Percentiles rank a stretch among this genome's conserved stretches.
Evolutionary conservation across 2,888 invertebrate genomes (phyloP).

Genomic region (Plagodis dolabraria): DNA sequence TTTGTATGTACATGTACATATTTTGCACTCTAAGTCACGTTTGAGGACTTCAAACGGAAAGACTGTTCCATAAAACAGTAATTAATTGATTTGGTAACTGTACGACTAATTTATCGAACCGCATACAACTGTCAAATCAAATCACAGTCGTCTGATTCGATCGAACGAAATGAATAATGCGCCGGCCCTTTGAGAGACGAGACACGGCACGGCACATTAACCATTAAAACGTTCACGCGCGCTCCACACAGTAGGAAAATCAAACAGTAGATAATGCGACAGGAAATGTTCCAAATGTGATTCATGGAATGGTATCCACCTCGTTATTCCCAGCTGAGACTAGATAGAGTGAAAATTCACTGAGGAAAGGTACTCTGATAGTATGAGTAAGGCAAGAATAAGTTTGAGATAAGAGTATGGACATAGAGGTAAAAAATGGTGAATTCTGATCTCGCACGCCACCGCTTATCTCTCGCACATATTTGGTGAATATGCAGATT

Average conservation of each 20-base stretch:
- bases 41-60: too few relatives aligned
- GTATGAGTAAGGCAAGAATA: background rate
- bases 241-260: slow-evolving; percentile 32
- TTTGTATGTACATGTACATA: too few relatives aligned
- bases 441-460: too few relatives aligned
- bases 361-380: slow-evolving; percentile 27
- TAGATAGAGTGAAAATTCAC: slow-evolving; percentile 21
- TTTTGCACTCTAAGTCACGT: too few relatives aligned
- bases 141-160: background rate
- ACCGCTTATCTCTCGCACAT: too few relatives aligned
- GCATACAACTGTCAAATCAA: background rate
- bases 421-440: background rate
- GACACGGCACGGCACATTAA: slow-evolving; percentile 18
- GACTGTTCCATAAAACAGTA: too few relatives aligned
- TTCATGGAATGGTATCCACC: slow-evolving; percentile 48
- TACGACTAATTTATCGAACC: background rate
- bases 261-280: slow-evolving; percentile 59
- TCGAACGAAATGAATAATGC: slow-evolving; percentile 5
- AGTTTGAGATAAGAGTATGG: background rate
- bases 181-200: slow-evolving; percentile 4
- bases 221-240: slow-evolving; percentile 28
- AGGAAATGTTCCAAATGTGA: slow-evolving; percentile 60
- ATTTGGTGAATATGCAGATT: too few relatives aligned
- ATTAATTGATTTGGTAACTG: too few relatives aligned
- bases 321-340: slow-evolving; percentile 52